Evolutionary conservation across 2,888 invertebrate genomes (phyloP), one percentile per base, ranked within the genome.

Genomic region (Athalia circularis): DNA sequence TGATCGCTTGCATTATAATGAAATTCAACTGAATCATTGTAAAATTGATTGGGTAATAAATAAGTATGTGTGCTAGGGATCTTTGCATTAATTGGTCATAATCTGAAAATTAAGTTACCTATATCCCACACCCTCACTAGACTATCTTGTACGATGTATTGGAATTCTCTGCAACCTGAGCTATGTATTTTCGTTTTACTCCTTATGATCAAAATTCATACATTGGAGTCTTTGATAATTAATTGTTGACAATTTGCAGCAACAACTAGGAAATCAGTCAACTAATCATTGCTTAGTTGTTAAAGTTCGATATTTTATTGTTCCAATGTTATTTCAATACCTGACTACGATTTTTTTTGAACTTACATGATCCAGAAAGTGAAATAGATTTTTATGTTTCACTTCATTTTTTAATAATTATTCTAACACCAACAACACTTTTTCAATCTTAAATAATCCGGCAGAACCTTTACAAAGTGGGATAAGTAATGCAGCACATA

Each of bases 1-100:
- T 6, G n/a, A 13, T 13, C 43, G n/a, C 6, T 68, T 15, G n/a
- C 11, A 68, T 52, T 15, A 68, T 68, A 50, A 68, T 52, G 48
- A 5, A 65, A 65, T 54, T 54, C 11, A 43, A 54, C 50, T 15
- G 54, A 68, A 9, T 43, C 43, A 50, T 68, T 68, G 68, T 68
- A 54, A 45, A 68, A 52, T 50, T 29, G 50, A 54, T 52, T 68
- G 68, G 29, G 50, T 43, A 68, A 68, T 68, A 68, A 68, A 68
- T 54, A 50, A 52, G n/a, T 52, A 68, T 68, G 68, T 54, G 54
- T 54, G 68, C 52, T 68, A 48, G 11, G 11, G 13, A 68, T 29
- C 29, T 29, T 29, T 29, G 29, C 29, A 29, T 29, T 29, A 29
- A 29, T 29, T 29, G 0, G 29, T 29, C 29, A 29, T 29, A 43